Percentiles rank a stretch among this genome's conserved stretches.
Evolutionary conservation across 2,888 invertebrate genomes (phyloP).

Genomic region (Adineta ricciae): DNA sequence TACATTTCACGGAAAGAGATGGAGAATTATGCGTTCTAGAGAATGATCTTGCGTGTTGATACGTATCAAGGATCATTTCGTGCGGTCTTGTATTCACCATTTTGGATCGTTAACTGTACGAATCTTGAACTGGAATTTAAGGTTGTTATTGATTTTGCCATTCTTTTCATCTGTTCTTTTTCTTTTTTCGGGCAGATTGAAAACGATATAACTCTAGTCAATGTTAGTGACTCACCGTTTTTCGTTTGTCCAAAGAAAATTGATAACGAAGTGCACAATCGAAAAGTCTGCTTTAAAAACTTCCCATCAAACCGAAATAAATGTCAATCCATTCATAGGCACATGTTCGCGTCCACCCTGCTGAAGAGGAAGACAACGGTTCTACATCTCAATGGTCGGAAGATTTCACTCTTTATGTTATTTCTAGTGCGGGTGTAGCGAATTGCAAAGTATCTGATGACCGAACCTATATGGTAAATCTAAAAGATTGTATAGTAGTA

Average conservation of each 20-base stretch:
- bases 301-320: neutral
- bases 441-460: constrained; percentile 39
- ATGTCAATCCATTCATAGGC: neutral
- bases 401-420: constrained; percentile 88
- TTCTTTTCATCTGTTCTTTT: neutral
- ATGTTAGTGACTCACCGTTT: neutral
- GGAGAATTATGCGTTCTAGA: neutral
- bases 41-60: neutral
- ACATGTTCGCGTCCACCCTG: neutral
- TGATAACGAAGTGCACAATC: neutral
- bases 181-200: neutral
- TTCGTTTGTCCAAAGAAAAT: neutral
- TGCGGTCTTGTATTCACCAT: constrained; percentile 18
- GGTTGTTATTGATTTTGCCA: neutral
- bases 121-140: constrained; percentile 13
- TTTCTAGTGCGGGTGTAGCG: constrained; percentile 84
- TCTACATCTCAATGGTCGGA: constrained; percentile 78
- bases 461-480: constrained; percentile 42
- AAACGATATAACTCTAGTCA: neutral
- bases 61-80: neutral
- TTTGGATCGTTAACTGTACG: constrained; percentile 28
- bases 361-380: neutral
- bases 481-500: neutral
- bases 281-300: neutral
- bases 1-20: too few relatives aligned